Evolutionary conservation across 2,113 vertebrate species (phyloP), one percentile per base, ranked within the genome.

Genomic region (Dolichallabes microphthalmus): DNA sequence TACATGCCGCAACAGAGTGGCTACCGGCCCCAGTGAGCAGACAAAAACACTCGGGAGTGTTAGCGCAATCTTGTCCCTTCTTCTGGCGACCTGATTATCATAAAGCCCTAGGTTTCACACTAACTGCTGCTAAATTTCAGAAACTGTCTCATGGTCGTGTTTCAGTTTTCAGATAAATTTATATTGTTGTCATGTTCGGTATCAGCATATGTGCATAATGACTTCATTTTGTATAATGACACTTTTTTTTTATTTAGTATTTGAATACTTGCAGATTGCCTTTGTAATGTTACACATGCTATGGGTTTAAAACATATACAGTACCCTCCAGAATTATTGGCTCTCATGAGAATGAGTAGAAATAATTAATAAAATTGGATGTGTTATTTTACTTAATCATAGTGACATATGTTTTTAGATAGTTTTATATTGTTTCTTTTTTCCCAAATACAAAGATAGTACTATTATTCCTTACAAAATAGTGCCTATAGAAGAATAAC

Each of bases 1-100:
- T 99, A 98, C 90, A 94, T 96, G 91, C 95, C 97, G 0, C 97
- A 99, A 92, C 93, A 93, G 81, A 97, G 93, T 0, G 97, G 96
- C 86, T 98, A 99, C 88, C 92, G 97, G 92, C 97, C 96, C 25
- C 98, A 99, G 92, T 97, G 88, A 92, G 82, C 87, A 53, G 63
- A 78, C 71, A 39, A 22, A 20, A 14, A 73, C 55, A 53, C 52
- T 45, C 19, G n/a, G n/a, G 27, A n/a, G 35, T 55, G 35, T 50
- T 68, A 45, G n/a, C 39, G 27, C 52, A 53, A 81, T 57, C 66
- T 5, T 22, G 85, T 86, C 78, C 85, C 85, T 86, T 86, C 13
- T 55, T 82, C 25, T 25, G 0, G 75, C 52, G 69, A 74, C 35
- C 20, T 52, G 71, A 64, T 7, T 81, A 68, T 68, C 19, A 55